Evolutionary conservation across 2,113 vertebrate genomes (phyloP).

Genomic region (Dermatemys mawii): DNA sequence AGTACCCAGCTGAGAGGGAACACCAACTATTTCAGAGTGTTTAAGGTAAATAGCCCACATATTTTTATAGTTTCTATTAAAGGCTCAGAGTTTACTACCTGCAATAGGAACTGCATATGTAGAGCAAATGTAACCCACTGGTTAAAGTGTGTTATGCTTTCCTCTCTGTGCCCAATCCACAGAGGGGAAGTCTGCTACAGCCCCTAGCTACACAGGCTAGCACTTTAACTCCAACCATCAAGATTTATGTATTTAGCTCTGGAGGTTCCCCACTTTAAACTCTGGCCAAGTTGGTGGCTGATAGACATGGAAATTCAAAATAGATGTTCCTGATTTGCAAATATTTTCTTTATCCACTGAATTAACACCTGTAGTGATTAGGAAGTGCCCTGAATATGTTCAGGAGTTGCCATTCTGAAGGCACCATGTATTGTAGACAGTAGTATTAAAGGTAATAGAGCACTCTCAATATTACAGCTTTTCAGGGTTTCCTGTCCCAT

Average conservation of each 20-base stretch:
- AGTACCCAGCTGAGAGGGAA: background rate
- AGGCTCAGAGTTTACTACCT: background rate
- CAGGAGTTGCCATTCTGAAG: background rate
- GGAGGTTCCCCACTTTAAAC: background rate
- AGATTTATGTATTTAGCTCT: background rate
- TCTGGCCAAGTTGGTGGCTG: background rate
- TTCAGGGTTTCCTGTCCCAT: no score
- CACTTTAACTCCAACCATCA: background rate
- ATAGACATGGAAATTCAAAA: background rate
- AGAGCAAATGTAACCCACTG: background rate
- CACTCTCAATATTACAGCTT: no score
- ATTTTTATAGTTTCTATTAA: background rate
- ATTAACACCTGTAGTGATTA: background rate
- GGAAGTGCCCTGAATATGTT: background rate
- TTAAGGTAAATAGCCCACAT: background rate
- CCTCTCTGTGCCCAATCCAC: background rate
- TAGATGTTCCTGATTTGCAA: background rate
- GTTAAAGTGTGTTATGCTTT: background rate
- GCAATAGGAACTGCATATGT: background rate
- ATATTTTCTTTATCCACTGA: background rate
- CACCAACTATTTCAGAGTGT: background rate
- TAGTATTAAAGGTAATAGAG: conserved; percentile 10
- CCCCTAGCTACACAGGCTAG: background rate
- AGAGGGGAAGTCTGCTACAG: background rate
- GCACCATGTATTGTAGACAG: background rate